A percentile compares a stretch with the other conserved stretches of the same genome.
Conservation (phyloP, 1,140 invertebrate species). For the Drosophila lowei region DNA sequence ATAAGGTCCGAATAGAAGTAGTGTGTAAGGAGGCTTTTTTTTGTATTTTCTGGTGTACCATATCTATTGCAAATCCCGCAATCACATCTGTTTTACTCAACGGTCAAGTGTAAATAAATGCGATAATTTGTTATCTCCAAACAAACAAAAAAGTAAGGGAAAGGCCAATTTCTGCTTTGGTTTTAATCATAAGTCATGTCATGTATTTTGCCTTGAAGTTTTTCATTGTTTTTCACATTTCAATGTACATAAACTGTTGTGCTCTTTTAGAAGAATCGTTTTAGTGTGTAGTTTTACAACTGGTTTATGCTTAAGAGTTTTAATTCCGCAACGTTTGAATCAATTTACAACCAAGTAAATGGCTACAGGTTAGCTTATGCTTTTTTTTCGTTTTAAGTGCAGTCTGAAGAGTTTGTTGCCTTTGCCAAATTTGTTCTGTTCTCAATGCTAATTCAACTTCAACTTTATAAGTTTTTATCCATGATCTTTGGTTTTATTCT, state of each 20-base stretch:
- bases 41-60: constrained; percentile 30
- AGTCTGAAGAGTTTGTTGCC: constrained; percentile 61
- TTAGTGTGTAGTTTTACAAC: constrained; percentile 69
- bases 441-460: constrained; percentile 51
- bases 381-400: constrained; percentile 38
- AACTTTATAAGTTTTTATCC: constrained; percentile 52
- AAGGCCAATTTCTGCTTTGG: constrained; percentile 20
- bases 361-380: constrained; percentile 55
- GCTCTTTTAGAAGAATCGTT: constrained; percentile 44
- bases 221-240: constrained; percentile 45
- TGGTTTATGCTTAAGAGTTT: constrained; percentile 32
- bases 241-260: constrained; percentile 69
- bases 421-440: constrained; percentile 51
- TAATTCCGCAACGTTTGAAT: constrained; percentile 27
- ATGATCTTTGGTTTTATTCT: constrained; percentile 26
- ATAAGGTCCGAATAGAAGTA: constrained; percentile 7
- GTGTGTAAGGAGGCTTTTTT: constrained; percentile 21
- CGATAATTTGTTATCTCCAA: constrained; percentile 63
- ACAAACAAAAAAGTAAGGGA: constrained; percentile 1
- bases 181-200: constrained; percentile 67
- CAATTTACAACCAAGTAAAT: constrained; percentile 70
- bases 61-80: not conserved
- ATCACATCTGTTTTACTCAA: constrained; percentile 29
- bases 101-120: constrained; percentile 68
- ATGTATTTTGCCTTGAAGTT: constrained; percentile 56